Percentiles rank a stretch among this genome's conserved stretches.
Evolutionary conservation across 2,797 vertebrate genomes (phyloP).

Genomic region (Myiotriccus ornatus): DNA sequence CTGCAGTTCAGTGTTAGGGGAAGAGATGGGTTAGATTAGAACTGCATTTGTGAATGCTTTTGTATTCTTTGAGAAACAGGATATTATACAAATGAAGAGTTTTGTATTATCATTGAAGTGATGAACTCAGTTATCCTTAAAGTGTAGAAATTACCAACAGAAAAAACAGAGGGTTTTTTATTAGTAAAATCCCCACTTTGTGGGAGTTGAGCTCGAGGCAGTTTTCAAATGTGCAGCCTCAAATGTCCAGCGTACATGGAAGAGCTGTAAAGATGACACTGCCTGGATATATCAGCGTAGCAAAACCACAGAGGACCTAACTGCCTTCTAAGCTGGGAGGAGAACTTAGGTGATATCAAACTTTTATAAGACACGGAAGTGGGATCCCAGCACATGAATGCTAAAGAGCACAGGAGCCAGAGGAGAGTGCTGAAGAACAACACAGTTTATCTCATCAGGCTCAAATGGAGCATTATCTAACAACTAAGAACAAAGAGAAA

Average conservation of each 20-base stretch:
- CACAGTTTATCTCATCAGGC: neutral
- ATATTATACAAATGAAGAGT: neutral
- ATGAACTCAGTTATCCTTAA: neutral
- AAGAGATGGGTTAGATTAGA: neutral
- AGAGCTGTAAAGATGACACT: neutral
- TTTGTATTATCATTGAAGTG: neutral
- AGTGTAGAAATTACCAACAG: neutral
- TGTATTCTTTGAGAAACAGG: neutral
- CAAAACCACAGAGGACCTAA: conserved; percentile 3
- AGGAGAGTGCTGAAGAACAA: neutral
- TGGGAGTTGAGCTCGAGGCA: neutral
- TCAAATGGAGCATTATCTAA: conserved; percentile 18
- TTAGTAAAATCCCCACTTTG: neutral
- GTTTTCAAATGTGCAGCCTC: neutral
- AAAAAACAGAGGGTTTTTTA: neutral
- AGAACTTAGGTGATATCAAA: conserved; percentile 39
- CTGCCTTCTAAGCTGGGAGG: neutral
- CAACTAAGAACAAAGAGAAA: neutral
- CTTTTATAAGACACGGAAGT: neutral
- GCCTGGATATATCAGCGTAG: neutral
- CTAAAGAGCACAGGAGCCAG: neutral
- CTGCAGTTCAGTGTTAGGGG: neutral
- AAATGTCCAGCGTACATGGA: neutral
- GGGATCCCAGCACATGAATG: neutral
- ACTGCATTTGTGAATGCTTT: neutral